Evolutionary conservation across 2,888 invertebrate species (phyloP).

Genomic region (Hecatera dysodea): DNA sequence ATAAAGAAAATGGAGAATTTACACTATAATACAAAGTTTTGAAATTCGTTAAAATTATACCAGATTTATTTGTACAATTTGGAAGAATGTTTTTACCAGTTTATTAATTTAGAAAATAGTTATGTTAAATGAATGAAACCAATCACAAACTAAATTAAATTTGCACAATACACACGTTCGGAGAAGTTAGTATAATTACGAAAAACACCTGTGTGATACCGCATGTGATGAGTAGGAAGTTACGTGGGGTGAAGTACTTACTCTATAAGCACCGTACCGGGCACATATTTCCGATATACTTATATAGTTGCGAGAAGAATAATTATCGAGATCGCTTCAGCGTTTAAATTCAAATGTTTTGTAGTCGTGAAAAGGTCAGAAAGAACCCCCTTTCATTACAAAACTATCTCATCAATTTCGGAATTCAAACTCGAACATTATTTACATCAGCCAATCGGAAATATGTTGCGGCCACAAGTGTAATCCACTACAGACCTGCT

Average conservation of each 20-base stretch:
- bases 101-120: slow-evolving; percentile 63
- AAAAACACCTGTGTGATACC: slow-evolving; percentile 44
- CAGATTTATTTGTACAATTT: slow-evolving; percentile 34
- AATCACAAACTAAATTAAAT: slow-evolving; percentile 47
- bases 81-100: slow-evolving; percentile 21
- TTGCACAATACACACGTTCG: slow-evolving; percentile 47
- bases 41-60: not conserved
- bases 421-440: no score
- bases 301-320: not conserved
- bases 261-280: slow-evolving; percentile 4
- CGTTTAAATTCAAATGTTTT: no score
- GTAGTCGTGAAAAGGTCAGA: not conserved
- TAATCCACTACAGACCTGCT: slow-evolving; percentile 79
- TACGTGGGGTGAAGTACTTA: slow-evolving; percentile 32
- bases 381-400: no score
- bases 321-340: no score
- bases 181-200: slow-evolving; percentile 55
- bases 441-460: slow-evolving; percentile 17
- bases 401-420: not conserved
- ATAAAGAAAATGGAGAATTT: slow-evolving; percentile 34
- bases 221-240: slow-evolving; percentile 38
- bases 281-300: slow-evolving; percentile 37
- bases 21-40: slow-evolving; percentile 20
- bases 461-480: slow-evolving; percentile 35
- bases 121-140: slow-evolving; percentile 52